Base-by-base conservation (phyloP, 2,113 vertebrate genomes). In the Euleptes europaea region DNA sequence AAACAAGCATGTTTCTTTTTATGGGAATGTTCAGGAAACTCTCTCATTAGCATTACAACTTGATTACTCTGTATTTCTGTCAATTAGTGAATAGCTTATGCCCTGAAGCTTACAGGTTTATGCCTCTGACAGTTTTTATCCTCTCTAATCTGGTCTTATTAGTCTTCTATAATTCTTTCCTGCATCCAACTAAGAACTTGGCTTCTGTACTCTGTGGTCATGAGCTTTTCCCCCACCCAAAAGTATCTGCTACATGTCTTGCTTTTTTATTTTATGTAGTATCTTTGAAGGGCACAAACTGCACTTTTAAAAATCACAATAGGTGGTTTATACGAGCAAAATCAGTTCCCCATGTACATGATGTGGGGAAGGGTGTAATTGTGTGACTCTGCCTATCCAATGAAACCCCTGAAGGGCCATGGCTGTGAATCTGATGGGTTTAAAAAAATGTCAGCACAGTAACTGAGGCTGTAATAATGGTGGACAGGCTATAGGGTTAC, bases 21-120 rank as follows among this genome's bases (percentile, higher is more conserved):
- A 73, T 83, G 28, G 28, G 31, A 71, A 81, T 66, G 44, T 79
- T 11, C 77, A 79, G 54, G 23, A 28, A 54, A 63, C 35, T 23
- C 69, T 44, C 70, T 44, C 28, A 47, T 83, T 28, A 11, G 35
- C 51, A n/a, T 42, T 44, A 42, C 54, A 83, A 54, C 38, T 82
- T 82, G 40, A 44, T 72, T 84, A 31, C 65, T 77, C 57, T 40
- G 71, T 47, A 33, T 7, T 60, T 19, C 51, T 78, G 66, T 60
- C 83, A 71, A 33, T 84, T 71, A 35, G 12, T 51, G 35, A n/a
- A 42, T 78, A 15, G 31, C 51, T 42, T 85, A 70, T 78, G 14
- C n/a, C 83, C 75, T 78, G 75, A 85, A 70, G 49, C 28, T 78
- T 54, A 57, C 70, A 28, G 42, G 31, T 54, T 84, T 78, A 70